Evolutionary conservation across 2,888 invertebrate species (phyloP), one percentile per base, ranked within the genome.

Genomic region (Dynastes tityus): DNA sequence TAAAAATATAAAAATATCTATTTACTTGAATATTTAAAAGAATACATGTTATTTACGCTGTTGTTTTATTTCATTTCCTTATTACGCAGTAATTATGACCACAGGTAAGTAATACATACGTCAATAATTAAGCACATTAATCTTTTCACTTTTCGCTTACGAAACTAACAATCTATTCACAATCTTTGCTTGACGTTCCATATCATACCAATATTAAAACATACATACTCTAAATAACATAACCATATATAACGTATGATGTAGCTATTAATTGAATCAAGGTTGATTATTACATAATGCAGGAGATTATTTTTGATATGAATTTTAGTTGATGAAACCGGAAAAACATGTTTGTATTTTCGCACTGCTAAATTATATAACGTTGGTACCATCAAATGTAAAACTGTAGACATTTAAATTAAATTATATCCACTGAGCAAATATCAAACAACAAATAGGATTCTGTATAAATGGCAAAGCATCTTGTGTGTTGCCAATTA

Each of bases 1-100:
- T 79, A 82, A 80, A 80, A 79, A 80, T 80, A 79, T 77, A 53
- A 77, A 76, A 79, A 80, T 63, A 80, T 67, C 79, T 77, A 78
- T 67, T 78, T 80, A 79, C 76, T 80, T 80, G 79, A 79, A 81
- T 82, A 83, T 82, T 82, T 80, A 80, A 82, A 58, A 55, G 22
- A 58, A 80, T 81, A 82, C 79, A 80, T 81, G 82, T 83, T 83
- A 82, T 79, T 74, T 77, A 79, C 2, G 27, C 22, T 67, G 61
- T 49, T 58, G 78, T 78, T 75, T 75, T 74, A 55, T 45, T 27
- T 13, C 22, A 27, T n/a, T 40, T 40, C 16, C 9, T 29, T 22
- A 32, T 63, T 29, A 3, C 22, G 32, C 5, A 5, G 32, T 11
- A 13, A 63, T 0, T 29, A 63, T 8, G 8, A 63, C 4, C 8